phyloP scores from a whole-genome alignment of 2,797 vertebrate genomes.

The Salmo trutta region DNA sequence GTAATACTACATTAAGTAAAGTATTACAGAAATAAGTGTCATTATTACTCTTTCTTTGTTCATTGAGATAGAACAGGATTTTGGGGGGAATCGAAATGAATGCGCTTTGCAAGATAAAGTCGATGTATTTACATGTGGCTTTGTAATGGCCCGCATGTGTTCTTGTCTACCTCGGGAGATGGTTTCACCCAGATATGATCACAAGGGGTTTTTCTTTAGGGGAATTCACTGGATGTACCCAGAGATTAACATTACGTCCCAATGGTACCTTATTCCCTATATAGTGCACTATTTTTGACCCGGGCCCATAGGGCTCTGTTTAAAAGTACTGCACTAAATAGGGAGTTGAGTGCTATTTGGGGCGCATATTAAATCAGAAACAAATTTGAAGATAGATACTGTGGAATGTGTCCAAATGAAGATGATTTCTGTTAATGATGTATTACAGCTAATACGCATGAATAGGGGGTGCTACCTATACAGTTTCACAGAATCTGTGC shows the following conservation, averaged over 20 bases:
- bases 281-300: not conserved
- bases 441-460: not conserved
- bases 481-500: not conserved
- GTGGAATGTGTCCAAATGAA: not conserved
- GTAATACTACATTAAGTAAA: not conserved
- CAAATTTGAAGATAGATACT: not conserved
- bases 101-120: not conserved
- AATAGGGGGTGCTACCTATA: not conserved
- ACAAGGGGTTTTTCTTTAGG: not conserved
- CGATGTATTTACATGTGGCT: not conserved
- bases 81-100: not conserved
- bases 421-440: not conserved
- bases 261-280: not conserved
- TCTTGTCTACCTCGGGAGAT: conserved; percentile 3
- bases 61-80: not conserved
- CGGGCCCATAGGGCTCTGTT: not conserved
- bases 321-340: not conserved
- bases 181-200: not conserved
- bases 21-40: not conserved
- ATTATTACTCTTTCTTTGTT: not conserved
- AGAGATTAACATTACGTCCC: not conserved
- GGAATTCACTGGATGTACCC: not conserved
- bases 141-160: conserved; percentile 1
- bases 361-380: not conserved
- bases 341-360: not conserved